These are phyloP conservation scores for Coregonus clupeaformis DNA, from an alignment of 2,113 vertebrate genomes.

Conservation along the genomic window DNA sequence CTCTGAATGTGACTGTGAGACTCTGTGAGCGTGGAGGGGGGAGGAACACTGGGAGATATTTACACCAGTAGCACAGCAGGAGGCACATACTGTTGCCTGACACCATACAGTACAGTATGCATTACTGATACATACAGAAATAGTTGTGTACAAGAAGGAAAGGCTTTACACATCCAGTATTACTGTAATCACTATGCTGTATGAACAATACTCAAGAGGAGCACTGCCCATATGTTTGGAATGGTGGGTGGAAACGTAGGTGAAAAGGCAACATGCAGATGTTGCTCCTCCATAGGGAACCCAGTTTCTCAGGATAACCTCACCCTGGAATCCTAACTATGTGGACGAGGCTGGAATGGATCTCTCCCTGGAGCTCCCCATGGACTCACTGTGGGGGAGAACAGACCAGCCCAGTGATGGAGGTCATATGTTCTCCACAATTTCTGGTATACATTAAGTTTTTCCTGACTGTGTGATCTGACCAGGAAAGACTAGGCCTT, in stretches of 20 bases:
- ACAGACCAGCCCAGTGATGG: not conserved
- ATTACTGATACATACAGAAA: no score
- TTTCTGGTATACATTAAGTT: not conserved
- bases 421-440: not conserved
- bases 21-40: no score
- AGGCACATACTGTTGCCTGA: no score
- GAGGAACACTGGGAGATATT: not conserved
- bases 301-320: not conserved
- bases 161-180: no score
- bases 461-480: no score
- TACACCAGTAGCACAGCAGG: no score
- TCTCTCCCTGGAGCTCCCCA: not conserved
- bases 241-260: not conserved
- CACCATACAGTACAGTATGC: no score
- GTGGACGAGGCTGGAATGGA: not conserved
- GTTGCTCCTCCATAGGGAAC: not conserved
- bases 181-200: no score
- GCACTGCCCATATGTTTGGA: no score
- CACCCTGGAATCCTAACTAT: slow-evolving; percentile 17
- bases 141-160: no score
- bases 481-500: no score
- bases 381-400: not conserved
- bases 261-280: slow-evolving; percentile 9
- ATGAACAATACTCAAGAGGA: no score
- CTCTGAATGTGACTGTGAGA: not conserved